Evolutionary conservation across 2,113 vertebrate genomes (phyloP).

Genomic region (Rissa tridactyla): DNA sequence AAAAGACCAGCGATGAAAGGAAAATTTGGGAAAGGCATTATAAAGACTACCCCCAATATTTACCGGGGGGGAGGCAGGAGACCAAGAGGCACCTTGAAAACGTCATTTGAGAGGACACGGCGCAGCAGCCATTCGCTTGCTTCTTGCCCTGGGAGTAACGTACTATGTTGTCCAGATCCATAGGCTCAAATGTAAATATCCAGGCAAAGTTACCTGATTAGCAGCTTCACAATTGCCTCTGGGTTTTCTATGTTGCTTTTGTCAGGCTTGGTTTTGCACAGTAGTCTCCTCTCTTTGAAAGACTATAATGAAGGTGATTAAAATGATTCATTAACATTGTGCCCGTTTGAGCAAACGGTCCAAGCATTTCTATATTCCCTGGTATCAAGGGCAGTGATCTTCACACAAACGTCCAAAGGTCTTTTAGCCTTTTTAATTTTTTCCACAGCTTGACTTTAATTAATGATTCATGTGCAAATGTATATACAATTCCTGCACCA

Average conservation of each 20-base stretch:
- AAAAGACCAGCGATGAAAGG: neutral
- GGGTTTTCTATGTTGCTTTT: neutral
- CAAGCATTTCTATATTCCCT: conserved; percentile 29
- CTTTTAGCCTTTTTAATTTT: neutral
- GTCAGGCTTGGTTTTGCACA: neutral
- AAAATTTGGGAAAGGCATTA: neutral
- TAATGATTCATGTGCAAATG: conserved; percentile 47
- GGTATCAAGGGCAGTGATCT: neutral
- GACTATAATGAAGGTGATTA: conserved; percentile 35
- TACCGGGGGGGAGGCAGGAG: neutral
- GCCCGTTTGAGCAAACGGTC: conserved; percentile 15
- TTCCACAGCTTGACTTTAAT: conserved; percentile 46
- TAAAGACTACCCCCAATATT: neutral
- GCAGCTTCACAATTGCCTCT: conserved; percentile 20
- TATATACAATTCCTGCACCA: neutral
- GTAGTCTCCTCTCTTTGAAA: conserved; percentile 21
- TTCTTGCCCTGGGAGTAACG: conserved; percentile 36
- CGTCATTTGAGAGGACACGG: rapidly evolving
- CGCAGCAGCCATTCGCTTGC: neutral
- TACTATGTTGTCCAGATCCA: conserved; percentile 31
- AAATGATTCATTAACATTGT: conserved; percentile 50
- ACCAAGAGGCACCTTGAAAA: neutral
- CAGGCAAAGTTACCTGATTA: conserved; percentile 55
- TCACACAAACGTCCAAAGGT: conserved; percentile 23
- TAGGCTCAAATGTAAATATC: conserved; percentile 45